Percentiles rank a stretch among this genome's conserved stretches.
phyloP scores from a whole-genome alignment of 2,888 invertebrate genomes.

The Eilema griseolum region DNA sequence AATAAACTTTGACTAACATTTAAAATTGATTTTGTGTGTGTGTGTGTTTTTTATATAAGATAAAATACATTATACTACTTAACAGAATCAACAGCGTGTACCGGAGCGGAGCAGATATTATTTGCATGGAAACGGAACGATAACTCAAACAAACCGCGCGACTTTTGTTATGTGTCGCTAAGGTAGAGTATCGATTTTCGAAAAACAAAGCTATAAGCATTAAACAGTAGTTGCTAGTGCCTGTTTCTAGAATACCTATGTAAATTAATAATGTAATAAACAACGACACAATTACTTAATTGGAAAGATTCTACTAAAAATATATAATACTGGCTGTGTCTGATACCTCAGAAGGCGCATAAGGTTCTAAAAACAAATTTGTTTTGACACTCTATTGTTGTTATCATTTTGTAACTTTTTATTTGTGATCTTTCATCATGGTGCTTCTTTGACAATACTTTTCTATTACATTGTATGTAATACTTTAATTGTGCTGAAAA shows the following conservation, averaged over 20 bases:
- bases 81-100: slow-evolving; percentile 32
- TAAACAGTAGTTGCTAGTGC: background rate
- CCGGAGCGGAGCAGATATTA: slow-evolving; percentile 14
- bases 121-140: slow-evolving; percentile 49
- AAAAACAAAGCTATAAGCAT: slow-evolving; percentile 8
- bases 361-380: slow-evolving; percentile 65
- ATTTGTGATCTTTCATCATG: slow-evolving; percentile 56
- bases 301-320: background rate
- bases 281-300: background rate
- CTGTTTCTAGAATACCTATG: background rate
- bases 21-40: background rate
- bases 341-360: slow-evolving; percentile 30
- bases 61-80: background rate
- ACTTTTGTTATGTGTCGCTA: slow-evolving; percentile 75
- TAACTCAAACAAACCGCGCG: slow-evolving; percentile 63
- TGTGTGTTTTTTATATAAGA: background rate
- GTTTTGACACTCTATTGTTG: slow-evolving; percentile 60
- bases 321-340: slow-evolving; percentile 36
- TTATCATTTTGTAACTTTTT: slow-evolving; percentile 56
- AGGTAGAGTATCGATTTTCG: slow-evolving; percentile 74
- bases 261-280: slow-evolving; percentile 13
- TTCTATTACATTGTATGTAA: slow-evolving; percentile 14
- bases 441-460: slow-evolving; percentile 31
- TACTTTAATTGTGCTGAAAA: slow-evolving; percentile 14
- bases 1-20: background rate